A percentile compares a stretch with the other conserved stretches of the same genome.
Evolutionary conservation across 2,888 invertebrate genomes (phyloP).

Genomic region (Poecilobothrus nobilitatus): DNA sequence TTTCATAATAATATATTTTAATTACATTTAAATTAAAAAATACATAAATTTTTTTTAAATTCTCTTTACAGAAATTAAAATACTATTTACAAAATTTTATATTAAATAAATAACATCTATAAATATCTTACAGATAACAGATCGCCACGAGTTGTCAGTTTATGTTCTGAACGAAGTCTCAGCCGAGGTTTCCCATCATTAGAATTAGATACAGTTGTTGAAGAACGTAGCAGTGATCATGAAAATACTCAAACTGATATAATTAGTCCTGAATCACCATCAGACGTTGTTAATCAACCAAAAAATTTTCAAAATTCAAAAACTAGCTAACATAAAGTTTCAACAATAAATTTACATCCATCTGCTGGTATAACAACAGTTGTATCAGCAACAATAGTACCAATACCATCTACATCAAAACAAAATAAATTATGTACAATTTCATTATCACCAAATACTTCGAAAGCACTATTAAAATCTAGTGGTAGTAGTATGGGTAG

Average conservation of each 20-base stretch:
- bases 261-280: conserved; percentile 40
- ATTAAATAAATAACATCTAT: too few relatives aligned
- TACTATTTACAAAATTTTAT: too few relatives aligned
- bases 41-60: too few relatives aligned
- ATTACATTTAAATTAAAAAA: too few relatives aligned
- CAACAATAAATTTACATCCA: conserved; percentile 9
- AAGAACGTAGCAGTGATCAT: conserved; percentile 71
- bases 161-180: conserved; percentile 57
- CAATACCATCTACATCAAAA: conserved; percentile 11
- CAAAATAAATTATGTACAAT: neutral
- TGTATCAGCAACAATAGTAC: conserved; percentile 19
- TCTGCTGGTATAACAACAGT: conserved; percentile 20
- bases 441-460: conserved; percentile 19
- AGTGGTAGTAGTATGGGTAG: conserved; percentile 22
- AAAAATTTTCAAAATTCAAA: conserved; percentile 38
- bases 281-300: conserved; percentile 36
- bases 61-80: too few relatives aligned
- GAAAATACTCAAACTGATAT: conserved; percentile 56
- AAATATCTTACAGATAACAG: conserved; percentile 42
- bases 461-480: conserved; percentile 10
- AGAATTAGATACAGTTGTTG: conserved; percentile 75
- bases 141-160: conserved; percentile 52
- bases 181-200: conserved; percentile 67
- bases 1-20: too few relatives aligned
- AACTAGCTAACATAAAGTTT: conserved; percentile 27